Evolutionary conservation across 2,113 vertebrate genomes (phyloP), one percentile per base, ranked within the genome.

Genomic region (Paralichthys olivaceus): DNA sequence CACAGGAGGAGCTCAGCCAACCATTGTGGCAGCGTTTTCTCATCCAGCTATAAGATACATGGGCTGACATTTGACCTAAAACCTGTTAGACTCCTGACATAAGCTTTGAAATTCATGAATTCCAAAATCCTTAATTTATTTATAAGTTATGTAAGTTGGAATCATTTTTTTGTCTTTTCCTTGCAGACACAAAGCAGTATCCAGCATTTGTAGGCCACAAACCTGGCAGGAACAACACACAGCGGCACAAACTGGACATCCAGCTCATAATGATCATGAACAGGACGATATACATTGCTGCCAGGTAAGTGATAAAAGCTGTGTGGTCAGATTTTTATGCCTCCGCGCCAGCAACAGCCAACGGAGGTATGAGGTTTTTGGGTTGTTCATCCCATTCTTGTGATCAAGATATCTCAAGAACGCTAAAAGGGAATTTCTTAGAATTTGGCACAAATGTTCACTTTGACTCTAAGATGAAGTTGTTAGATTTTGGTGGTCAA

Each of bases 191-290:
- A 84, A 98, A 96, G 95, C 98, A 99, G 92, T 99, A 99, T 94
- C 97, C 97, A 25, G 96, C 96, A 62, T 99, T 99, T 88, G 96
- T 98, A 91, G 98, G 98, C 90, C 98, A 99, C 95, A 99, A 97
- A 91, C 98, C 98, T 80, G 98, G 97, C 90, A 95, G 96, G 86
- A 98, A 98, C 95, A 96, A 92, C 95, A 98, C 98, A 0, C 98
- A 99, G 90, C 95, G 97, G 85, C 98, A 99, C 91, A 96, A 93
- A 86, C 93, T 99, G 95, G 98, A 99, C 92, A 96, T 99, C 92
- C 98, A 99, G 94, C 96, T 98, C 93, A 96, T 98, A 83, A 77
- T 96, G 94, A 94, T 96, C 92, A 97, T 98, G 96, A 98, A 99
- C 84, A 95, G 95, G 89, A 98, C 97, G 4, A 95, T 99, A 88